Conservation (phyloP, 2,113 vertebrate species). For the Irena cyanogastra region DNA sequence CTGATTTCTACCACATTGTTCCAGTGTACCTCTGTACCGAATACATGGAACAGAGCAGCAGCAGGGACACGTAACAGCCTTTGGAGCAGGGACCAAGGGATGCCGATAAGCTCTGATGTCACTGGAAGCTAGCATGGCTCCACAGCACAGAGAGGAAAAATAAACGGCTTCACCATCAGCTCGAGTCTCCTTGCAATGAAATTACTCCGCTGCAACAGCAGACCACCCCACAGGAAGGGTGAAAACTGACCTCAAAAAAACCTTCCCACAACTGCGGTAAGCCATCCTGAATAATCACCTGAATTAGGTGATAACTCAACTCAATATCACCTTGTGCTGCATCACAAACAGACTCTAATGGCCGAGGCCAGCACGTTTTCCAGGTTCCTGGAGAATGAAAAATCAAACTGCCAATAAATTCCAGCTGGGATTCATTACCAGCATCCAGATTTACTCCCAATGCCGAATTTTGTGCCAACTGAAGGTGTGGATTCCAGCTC, state of each 20-base stretch:
- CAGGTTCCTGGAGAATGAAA: background rate
- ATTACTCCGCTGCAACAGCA: background rate
- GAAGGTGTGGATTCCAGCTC: background rate
- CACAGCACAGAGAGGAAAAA: background rate
- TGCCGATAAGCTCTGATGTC: background rate
- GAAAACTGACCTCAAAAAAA: background rate
- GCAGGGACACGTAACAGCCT: background rate
- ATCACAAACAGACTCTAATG: background rate
- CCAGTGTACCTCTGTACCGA: background rate
- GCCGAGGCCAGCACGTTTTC: background rate
- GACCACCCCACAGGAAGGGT: background rate
- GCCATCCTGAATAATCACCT: background rate
- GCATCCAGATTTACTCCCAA: background rate
- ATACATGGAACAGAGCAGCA: background rate
- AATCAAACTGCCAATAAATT: background rate
- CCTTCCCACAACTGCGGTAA: background rate
- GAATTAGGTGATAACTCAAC: background rate
- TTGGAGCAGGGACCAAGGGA: background rate
- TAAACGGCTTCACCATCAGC: background rate
- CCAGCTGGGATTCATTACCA: background rate
- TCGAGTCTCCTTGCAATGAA: background rate
- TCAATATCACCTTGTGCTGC: background rate
- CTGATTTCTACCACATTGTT: background rate
- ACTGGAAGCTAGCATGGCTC: background rate
- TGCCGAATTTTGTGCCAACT: background rate